Conservation (phyloP, 2,113 vertebrate genomes). For the Galemys pyrenaicus region DNA sequence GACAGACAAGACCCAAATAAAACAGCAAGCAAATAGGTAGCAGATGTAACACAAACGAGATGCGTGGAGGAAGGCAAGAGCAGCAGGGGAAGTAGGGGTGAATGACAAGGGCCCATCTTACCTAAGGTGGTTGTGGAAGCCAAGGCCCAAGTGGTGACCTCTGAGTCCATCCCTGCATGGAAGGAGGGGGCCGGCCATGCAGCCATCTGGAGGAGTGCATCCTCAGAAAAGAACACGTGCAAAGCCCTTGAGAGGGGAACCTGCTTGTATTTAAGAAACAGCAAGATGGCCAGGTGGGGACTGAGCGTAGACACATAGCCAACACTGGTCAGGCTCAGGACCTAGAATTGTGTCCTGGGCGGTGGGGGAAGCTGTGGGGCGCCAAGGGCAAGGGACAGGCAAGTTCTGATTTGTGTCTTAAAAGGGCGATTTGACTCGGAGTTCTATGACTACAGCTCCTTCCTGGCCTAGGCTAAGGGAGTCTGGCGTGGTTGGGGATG, state of each 20-base stretch:
- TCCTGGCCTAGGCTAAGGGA: neutral
- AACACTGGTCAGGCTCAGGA: neutral
- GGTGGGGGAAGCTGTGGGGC: neutral
- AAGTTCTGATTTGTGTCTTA: neutral
- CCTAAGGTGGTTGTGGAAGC: neutral
- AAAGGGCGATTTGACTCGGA: neutral
- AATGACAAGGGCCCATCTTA: neutral
- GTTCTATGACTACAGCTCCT: neutral
- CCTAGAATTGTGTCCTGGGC: neutral
- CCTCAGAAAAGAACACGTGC: neutral
- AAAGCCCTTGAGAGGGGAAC: neutral
- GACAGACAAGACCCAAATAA: neutral
- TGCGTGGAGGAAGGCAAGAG: neutral
- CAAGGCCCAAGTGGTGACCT: neutral
- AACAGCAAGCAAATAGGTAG: neutral
- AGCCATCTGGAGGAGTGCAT: neutral
- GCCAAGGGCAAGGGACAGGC: neutral
- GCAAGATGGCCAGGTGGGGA: neutral
- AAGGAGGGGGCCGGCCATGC: neutral
- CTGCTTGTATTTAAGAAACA: neutral
- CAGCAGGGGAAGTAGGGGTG: no score
- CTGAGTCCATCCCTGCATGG: neutral
- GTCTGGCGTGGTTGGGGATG: neutral
- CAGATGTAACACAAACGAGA: neutral
- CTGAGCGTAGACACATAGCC: neutral